Conservation (phyloP, 2,888 invertebrate genomes). For the Ormyrus thymus region DNA sequence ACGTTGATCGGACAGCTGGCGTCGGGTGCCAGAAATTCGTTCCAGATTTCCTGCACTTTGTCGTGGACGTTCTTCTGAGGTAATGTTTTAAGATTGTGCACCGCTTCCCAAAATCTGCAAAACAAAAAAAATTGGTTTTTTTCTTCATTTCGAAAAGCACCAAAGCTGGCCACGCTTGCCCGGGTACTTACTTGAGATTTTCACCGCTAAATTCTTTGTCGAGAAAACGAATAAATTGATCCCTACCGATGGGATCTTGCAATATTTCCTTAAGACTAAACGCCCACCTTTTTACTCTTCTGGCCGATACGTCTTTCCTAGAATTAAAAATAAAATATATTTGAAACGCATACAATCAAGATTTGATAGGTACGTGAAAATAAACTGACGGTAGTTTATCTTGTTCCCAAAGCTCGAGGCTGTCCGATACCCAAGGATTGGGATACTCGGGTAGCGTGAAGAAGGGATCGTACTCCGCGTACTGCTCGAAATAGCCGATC, state of each 20-base stretch:
- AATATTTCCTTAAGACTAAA: constrained; percentile 96
- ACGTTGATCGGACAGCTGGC: constrained; percentile 98
- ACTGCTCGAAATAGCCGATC: constrained; percentile 95
- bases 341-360: not conserved
- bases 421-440: constrained; percentile 98
- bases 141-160: too few species aligned
- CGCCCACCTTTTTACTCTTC: constrained; percentile 97
- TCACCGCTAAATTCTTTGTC: constrained; percentile 99
- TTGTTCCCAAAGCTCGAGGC: constrained; percentile 97
- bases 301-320: constrained; percentile 93
- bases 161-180: too few species aligned
- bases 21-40: constrained; percentile 94
- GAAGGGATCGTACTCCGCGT: constrained; percentile 96
- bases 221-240: constrained; percentile 96
- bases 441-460: constrained; percentile 94
- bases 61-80: constrained; percentile 89
- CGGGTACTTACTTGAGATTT: constrained; percentile 89
- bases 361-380: not conserved
- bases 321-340: not conserved
- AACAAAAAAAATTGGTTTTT: too few species aligned
- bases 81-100: constrained; percentile 92
- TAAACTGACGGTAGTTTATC: constrained; percentile 88
- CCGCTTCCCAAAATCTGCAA: constrained; percentile 94
- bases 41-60: constrained; percentile 91
- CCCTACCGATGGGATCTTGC: constrained; percentile 95